Evolutionary conservation across 2,113 vertebrate species (phyloP).

Genomic region (Onychostoma macrolepis): DNA sequence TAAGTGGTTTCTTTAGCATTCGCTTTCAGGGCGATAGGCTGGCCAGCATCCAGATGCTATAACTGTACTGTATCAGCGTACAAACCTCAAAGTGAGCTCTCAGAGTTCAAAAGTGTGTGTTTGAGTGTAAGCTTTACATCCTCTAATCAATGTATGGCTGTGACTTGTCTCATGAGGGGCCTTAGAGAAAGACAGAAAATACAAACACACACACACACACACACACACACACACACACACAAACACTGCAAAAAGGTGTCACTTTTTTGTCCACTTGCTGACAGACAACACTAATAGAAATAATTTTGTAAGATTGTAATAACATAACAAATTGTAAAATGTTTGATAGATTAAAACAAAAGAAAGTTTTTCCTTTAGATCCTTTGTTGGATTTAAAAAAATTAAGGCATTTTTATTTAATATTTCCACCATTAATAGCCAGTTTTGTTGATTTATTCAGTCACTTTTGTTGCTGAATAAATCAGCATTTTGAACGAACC

Average conservation of each 20-base stretch:
- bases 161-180: background rate
- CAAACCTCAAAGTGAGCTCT: background rate
- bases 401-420: background rate
- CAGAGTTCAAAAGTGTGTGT: background rate
- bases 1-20: slow-evolving; percentile 1
- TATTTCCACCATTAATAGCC: background rate
- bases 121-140: background rate
- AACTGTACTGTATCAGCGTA: background rate
- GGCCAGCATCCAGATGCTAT: background rate
- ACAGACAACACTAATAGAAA: background rate
- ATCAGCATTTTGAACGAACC: background rate
- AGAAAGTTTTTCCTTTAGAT: too few species aligned
- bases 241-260: background rate
- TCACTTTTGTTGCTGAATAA: background rate
- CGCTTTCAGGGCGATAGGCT: background rate
- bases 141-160: background rate
- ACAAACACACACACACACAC: background rate
- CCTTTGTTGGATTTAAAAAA: too few species aligned
- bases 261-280: background rate
- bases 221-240: background rate
- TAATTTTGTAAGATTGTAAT: background rate
- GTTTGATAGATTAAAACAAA: background rate
- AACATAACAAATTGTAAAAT: background rate
- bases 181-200: background rate
- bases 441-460: too few species aligned